Percentiles rank a stretch among this genome's conserved stretches.
Conservation (phyloP, 1,140 invertebrate genomes). For the Laupala kohalensis region DNA sequence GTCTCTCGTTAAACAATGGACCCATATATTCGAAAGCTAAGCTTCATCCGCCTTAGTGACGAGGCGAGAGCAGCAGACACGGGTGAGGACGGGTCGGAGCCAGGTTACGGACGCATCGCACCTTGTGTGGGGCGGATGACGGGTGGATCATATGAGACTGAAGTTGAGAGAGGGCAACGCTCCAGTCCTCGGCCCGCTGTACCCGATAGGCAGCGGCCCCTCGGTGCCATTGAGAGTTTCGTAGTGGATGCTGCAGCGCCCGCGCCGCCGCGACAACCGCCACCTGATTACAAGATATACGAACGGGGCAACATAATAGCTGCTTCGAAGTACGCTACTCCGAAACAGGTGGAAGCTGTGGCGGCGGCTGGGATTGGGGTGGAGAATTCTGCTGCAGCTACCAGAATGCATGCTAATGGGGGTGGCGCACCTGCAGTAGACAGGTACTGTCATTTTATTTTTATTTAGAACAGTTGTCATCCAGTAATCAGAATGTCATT, state of each 20-base stretch:
- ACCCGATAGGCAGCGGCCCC: constrained; percentile 24
- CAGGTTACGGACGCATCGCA: constrained; percentile 23
- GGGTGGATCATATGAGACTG: constrained; percentile 10
- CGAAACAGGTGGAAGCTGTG: constrained; percentile 50
- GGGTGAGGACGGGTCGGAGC: constrained; percentile 14
- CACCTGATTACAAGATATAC: constrained; percentile 44
- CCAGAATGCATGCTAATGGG: too few species aligned
- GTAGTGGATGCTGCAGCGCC: constrained; percentile 21
- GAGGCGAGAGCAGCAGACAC: constrained; percentile 19
- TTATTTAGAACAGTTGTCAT: too few species aligned
- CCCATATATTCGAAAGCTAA: constrained; percentile 30
- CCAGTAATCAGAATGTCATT: too few species aligned
- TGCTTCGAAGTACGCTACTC: constrained; percentile 60
- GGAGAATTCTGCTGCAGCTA: too few species aligned
- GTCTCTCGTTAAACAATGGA: too few species aligned
- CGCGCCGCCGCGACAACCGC: constrained; percentile 15
- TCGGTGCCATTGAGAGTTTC: constrained; percentile 40
- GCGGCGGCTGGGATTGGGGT: too few species aligned
- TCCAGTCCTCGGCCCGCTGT: not conserved
- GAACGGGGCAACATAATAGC: constrained; percentile 51
- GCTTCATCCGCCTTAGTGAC: constrained; percentile 30
- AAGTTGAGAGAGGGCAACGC: not conserved
- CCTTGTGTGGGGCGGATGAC: constrained; percentile 12
- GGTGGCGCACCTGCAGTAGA: too few species aligned
- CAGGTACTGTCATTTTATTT: too few species aligned